A percentile compares a stretch with the other conserved stretches of the same genome.
These are phyloP conservation scores for Etia nguti DNA, from an alignment of 2,113 vertebrate species.

Conservation along the genomic window DNA sequence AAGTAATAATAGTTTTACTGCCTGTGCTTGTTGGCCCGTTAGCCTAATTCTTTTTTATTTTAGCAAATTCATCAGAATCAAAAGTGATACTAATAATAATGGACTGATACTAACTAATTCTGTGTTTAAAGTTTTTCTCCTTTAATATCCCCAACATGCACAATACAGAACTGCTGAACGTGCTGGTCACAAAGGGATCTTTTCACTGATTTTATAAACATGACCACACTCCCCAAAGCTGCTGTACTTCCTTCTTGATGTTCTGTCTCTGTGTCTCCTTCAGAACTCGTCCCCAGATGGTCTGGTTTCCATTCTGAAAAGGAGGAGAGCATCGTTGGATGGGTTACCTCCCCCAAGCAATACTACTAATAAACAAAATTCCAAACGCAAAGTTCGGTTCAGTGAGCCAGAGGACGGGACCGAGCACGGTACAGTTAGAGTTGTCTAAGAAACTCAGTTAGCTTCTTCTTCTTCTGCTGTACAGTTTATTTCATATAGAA, in stretches of 20 bases:
- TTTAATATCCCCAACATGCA: neutral
- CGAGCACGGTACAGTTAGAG: constrained; percentile 78
- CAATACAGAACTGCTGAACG: neutral
- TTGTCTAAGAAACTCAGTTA: neutral
- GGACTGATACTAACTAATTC: neutral
- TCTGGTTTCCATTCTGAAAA: constrained; percentile 94
- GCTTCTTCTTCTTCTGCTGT: fast-evolving
- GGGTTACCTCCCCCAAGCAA: constrained; percentile 60
- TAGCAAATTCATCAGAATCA: neutral
- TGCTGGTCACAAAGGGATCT: neutral
- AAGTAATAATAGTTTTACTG: neutral
- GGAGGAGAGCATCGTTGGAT: constrained; percentile 79
- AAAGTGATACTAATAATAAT: neutral
- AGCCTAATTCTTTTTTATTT: neutral
- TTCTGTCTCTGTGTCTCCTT: neutral
- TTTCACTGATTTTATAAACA: neutral
- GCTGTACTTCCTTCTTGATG: neutral
- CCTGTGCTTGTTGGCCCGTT: neutral
- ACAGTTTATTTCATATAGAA: neutral
- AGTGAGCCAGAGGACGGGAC: constrained; percentile 82
- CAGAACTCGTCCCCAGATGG: constrained; percentile 83
- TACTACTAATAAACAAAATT: constrained; percentile 61
- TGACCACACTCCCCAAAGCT: neutral
- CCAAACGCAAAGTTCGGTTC: constrained; percentile 90
- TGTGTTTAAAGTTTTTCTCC: neutral